A percentile compares a stretch with the other conserved stretches of the same genome.
These are phyloP conservation scores for Trialeurodes vaporariorum DNA, from an alignment of 1,140 invertebrate genomes.

Conservation along the genomic window DNA sequence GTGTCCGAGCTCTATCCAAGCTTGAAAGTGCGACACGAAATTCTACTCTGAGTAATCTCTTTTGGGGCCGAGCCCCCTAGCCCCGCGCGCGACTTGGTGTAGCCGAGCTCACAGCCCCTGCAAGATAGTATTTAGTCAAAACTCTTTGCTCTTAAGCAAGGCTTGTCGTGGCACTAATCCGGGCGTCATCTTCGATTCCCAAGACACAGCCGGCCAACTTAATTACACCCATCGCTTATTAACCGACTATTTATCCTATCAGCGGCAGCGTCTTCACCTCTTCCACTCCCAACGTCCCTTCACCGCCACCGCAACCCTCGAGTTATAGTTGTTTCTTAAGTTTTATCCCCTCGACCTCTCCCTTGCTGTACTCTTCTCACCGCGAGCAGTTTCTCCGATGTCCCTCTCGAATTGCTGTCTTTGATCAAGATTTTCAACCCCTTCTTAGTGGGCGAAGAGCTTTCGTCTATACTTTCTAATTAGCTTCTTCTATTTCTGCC, in stretches of 20 bases:
- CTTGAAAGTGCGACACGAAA: neutral
- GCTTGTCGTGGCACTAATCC: neutral
- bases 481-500: neutral
- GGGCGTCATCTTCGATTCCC: neutral
- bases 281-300: neutral
- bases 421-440: neutral
- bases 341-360: neutral
- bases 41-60: neutral
- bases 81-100: too few species aligned
- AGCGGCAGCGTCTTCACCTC: too few species aligned
- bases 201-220: neutral
- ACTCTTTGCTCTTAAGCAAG: too few species aligned
- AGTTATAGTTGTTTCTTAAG: neutral
- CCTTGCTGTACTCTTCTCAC: too few species aligned
- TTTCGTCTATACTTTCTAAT: neutral
- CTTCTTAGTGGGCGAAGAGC: neutral
- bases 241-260: neutral
- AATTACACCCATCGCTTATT: neutral
- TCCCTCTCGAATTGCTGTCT: neutral
- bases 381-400: too few species aligned
- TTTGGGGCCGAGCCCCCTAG: neutral
- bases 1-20: too few species aligned
- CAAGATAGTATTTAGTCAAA: conserved; percentile 1
- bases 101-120: too few species aligned
- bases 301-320: neutral